phyloP scores from a whole-genome alignment of 1,140 invertebrate species.

The Lucilia cuprina region DNA sequence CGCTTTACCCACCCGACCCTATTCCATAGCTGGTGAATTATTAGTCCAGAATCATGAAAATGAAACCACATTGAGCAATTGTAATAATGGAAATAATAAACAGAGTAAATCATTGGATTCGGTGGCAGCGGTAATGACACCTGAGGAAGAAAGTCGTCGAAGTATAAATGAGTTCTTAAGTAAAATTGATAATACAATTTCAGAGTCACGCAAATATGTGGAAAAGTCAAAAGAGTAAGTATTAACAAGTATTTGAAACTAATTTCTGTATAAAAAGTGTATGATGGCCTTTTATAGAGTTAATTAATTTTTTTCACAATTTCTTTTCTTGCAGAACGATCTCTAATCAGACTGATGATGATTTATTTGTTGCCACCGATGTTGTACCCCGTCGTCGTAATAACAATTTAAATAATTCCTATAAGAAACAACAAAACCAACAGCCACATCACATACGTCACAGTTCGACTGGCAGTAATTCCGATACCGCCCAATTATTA shows the following conservation, averaged over 20 bases:
- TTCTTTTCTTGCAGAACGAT: constrained; percentile 46
- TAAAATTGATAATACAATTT: constrained; percentile 87
- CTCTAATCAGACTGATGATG: constrained; percentile 56
- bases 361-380: constrained; percentile 56
- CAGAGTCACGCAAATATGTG: constrained; percentile 84
- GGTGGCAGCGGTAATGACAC: constrained; percentile 64
- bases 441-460: constrained; percentile 52
- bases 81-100: constrained; percentile 40
- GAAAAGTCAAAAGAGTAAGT: constrained; percentile 81
- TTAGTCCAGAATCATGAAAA: constrained; percentile 49
- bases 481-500: constrained; percentile 68
- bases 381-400: constrained; percentile 51
- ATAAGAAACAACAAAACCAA: constrained; percentile 53
- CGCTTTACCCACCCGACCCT: constrained; percentile 48
- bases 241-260: not conserved
- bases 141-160: constrained; percentile 72
- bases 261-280: too few species aligned
- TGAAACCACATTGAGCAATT: constrained; percentile 38
- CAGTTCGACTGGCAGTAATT: constrained; percentile 57
- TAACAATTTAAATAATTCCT: constrained; percentile 57
- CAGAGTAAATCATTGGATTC: constrained; percentile 61
- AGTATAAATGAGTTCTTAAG: constrained; percentile 82
- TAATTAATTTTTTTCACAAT: constrained; percentile 34
- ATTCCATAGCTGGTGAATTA: constrained; percentile 65
- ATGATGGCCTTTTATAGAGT: not conserved